Conservation (phyloP, 1,140 invertebrate species). For the Diorhabda carinulata region DNA sequence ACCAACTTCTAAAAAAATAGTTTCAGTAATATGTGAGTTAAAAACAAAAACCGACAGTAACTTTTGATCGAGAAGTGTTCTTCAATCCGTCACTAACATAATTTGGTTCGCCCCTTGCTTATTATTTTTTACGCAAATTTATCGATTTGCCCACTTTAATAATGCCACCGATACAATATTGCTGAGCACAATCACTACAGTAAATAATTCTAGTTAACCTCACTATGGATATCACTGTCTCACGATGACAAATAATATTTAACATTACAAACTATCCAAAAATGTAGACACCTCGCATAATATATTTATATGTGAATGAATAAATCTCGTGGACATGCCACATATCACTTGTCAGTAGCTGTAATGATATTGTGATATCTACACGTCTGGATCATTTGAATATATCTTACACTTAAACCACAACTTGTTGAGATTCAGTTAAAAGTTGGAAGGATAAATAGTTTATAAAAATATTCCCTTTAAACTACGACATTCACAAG, state of each 20-base stretch:
- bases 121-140: no score
- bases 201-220: not conserved
- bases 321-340: no score
- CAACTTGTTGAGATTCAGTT: conserved; percentile 6
- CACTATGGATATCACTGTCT: not conserved
- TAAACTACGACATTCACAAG: conserved; percentile 29
- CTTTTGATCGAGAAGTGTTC: no score
- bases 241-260: not conserved
- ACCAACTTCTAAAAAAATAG: no score
- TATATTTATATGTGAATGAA: no score
- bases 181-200: not conserved
- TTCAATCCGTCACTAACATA: no score
- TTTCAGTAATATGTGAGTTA: no score
- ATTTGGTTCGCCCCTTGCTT: no score
- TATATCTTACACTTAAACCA: not conserved
- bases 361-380: no score
- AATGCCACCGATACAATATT: not conserved
- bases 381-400: no score
- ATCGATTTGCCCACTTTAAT: not conserved
- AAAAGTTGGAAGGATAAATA: conserved; percentile 12
- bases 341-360: no score
- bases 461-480: conserved; percentile 38
- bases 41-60: no score
- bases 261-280: not conserved
- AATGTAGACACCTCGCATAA: not conserved